Base-by-base conservation (phyloP, 2,888 invertebrate species). In the Melanostoma scalare region DNA sequence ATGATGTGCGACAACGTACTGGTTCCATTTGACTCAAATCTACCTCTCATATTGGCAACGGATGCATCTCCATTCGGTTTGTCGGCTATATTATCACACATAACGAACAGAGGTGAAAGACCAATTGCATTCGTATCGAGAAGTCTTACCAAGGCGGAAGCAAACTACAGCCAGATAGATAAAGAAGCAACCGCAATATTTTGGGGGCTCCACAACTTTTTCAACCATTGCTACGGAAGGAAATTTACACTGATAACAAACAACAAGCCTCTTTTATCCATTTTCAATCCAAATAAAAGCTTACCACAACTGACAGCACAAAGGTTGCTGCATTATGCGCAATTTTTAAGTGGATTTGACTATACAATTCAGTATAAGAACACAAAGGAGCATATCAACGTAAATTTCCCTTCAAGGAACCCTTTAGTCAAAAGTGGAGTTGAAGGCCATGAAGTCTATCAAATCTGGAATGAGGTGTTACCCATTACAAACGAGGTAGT, bases 1-100 rank as follows among this genome's bases (percentile, higher is more conserved):
- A 72, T 89, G 3, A 68, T 76, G 8, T 69, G 86, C 36, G 61
- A 67, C 9, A 48, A 6, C 40, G 73, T 61, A 0, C 69, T 86
- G 6, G 73, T 79, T 2, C 86, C 85, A 42, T 86, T 85, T 53
- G 75, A 87, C 10, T 85, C 80, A 6, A 60, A 61, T 0, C 38
- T 78, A 5, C 77, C 68, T 38, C 36, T 87, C 55, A 86, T 87
- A 42, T 77, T 87, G 50, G 44, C 85, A n/a, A 86, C 86, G 80
- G 87, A 87, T 73, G 87, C 87, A 30, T 87, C 85, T 3, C 73
- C 74, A 46, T 48, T 44, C 40, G 85, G 76, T 33, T 38, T 85
- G n/a, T 79, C 78, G 6, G 81, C 74, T 10, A 58, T 86, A 50
- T 63, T 86, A 48, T 82, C 85, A 38, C 85, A 85, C 55, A 68